These are phyloP conservation scores for Piprites chloris DNA, from an alignment of 2,113 vertebrate species.

Conservation along the genomic window DNA sequence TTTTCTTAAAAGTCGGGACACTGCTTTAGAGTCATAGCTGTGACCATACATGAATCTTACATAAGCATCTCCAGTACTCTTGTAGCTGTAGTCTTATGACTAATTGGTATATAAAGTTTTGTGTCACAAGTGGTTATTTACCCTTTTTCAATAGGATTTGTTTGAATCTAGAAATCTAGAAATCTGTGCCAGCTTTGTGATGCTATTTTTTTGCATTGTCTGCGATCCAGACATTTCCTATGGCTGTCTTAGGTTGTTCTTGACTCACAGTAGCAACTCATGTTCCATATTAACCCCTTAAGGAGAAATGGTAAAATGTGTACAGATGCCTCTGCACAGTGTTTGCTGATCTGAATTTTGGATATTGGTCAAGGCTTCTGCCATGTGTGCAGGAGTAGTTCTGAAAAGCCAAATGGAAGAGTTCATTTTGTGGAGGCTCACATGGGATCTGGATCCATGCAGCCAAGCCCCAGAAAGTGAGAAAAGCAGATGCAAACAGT, in stretches of 20 bases:
- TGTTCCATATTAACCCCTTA: background rate
- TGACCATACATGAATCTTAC: background rate
- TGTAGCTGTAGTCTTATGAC: background rate
- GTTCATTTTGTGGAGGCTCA: background rate
- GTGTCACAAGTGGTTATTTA: background rate
- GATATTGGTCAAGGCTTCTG: background rate
- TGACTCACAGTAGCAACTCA: background rate
- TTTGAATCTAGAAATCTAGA: background rate
- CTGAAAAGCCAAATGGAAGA: background rate
- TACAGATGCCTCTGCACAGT: background rate
- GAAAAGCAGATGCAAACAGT: background rate
- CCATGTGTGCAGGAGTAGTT: fast-evolving
- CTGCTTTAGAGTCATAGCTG: background rate
- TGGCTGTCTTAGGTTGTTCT: background rate
- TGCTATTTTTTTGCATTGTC: background rate
- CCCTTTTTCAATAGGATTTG: background rate
- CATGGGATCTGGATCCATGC: fast-evolving
- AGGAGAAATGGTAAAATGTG: background rate
- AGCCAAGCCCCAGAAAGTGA: background rate
- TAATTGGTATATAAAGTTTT: background rate
- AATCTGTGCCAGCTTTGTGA: background rate
- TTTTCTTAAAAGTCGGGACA: background rate
- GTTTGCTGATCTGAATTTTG: background rate
- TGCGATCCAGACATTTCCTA: background rate
- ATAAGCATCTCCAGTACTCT: background rate